Base-by-base conservation (phyloP, 2,797 vertebrate genomes). In the Esox masquinongy region DNA sequence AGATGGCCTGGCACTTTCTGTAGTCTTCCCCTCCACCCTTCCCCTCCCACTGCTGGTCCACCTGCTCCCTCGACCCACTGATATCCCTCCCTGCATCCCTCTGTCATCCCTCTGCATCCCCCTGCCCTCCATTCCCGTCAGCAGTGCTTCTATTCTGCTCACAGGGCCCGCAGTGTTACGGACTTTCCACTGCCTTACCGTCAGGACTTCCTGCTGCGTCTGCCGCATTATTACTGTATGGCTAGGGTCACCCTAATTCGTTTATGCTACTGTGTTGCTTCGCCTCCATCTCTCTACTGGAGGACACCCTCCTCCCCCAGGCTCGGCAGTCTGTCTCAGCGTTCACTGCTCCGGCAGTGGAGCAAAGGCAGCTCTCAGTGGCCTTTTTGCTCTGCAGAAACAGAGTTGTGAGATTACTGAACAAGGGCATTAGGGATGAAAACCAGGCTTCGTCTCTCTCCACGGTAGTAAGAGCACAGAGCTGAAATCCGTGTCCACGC, bases 21-120 rank as follows among this genome's bases (percentile, higher is more conserved):
- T 68, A 66, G 80, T 22, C 1, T 68, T 31, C 49, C 66, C 61
- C 56, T 72, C 63, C 78, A 70, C 72, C 77, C 53, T 78, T 47
- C 77, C 72, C 83, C 87, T 84, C 92, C 91, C 91, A 90, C 92
- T 86, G 91, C 89, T 88, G 77, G 83, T 80, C 88, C 92, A 93
- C 93, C 92, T 94, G 92, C 88, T 91, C 76, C 82, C 82, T 79
- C 77, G 80, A 85, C 86, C 86, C 86, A 81, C 79, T 64, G 69
- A 9, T 82, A 80, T 69, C 43, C 71, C 36, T 86, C 81, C 78
- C 76, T 77, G 71, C 59, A 70, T 81, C 80, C 79, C 82, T 80
- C 56, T 74, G 78, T 78, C 53, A 47, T 11, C 22, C 61, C 70
- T 68, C 51, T 4, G 17, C 56, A 24, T 61, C 34, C 34, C 34